phyloP scores from a whole-genome alignment of 2,888 invertebrate species.

The Drosophila leonis region DNA sequence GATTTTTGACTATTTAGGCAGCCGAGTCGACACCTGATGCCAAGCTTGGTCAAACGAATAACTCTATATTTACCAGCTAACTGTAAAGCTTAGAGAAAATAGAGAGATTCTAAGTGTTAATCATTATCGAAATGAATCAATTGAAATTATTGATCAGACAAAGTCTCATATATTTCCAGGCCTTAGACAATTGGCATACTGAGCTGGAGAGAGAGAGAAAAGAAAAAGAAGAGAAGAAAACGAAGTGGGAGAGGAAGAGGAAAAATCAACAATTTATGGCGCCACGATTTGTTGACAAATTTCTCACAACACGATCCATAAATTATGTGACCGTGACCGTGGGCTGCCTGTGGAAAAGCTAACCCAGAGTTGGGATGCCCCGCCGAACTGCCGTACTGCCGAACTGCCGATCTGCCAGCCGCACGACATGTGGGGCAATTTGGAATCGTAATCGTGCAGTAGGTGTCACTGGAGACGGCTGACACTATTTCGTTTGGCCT shows the following conservation, averaged over 20 bases:
- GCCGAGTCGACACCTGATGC: slow-evolving; percentile 9
- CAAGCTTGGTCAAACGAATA: background rate
- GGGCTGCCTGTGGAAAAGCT: slow-evolving; percentile 39
- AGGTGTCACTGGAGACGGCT: slow-evolving; percentile 60
- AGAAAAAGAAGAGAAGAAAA: slow-evolving; percentile 21
- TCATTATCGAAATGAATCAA: slow-evolving; percentile 24
- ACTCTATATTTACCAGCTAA: background rate
- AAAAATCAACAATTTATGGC: slow-evolving; percentile 68
- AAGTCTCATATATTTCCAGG: slow-evolving; percentile 11
- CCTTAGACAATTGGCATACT: slow-evolving; percentile 34
- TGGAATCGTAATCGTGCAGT: slow-evolving; percentile 65
- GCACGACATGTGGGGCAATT: slow-evolving; percentile 78
- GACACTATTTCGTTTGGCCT: slow-evolving; percentile 56
- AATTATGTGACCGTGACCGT: slow-evolving; percentile 78
- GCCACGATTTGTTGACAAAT: slow-evolving; percentile 83
- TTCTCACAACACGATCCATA: slow-evolving; percentile 79
- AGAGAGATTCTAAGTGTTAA: slow-evolving; percentile 13
- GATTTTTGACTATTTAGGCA: slow-evolving; percentile 21
- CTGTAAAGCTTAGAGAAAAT: background rate
- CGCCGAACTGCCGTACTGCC: slow-evolving; percentile 12
- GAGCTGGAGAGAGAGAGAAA: slow-evolving; percentile 11
- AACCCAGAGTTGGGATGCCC: slow-evolving; percentile 27
- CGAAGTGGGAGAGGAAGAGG: background rate
- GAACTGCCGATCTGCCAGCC: slow-evolving; percentile 15
- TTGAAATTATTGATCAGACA: slow-evolving; percentile 17